These are phyloP conservation scores for Eupsilia transversa DNA, from an alignment of 2,888 invertebrate species.

Conservation along the genomic window DNA sequence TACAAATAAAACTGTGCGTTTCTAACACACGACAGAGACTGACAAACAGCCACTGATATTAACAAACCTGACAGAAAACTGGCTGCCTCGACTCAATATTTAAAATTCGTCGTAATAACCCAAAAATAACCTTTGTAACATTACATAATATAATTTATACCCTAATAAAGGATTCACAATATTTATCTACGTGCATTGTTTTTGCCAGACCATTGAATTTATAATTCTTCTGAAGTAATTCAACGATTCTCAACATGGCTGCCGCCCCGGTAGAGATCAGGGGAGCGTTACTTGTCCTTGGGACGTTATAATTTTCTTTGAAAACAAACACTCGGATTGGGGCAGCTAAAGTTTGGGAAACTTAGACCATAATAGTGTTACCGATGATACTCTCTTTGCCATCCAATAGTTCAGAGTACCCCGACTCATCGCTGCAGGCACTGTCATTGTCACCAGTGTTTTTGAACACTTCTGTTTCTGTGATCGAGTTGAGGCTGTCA, in stretches of 20 bases:
- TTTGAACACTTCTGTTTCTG: conserved; percentile 88
- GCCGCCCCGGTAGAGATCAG: conserved; percentile 49
- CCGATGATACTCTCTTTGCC: conserved; percentile 88
- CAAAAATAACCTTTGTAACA: conserved; percentile 52
- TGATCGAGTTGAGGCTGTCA: conserved; percentile 84
- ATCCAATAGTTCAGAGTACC: conserved; percentile 95
- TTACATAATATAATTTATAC: conserved; percentile 59
- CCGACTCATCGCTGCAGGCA: conserved; percentile 97
- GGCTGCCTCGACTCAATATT: conserved; percentile 31
- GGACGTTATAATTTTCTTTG: conserved; percentile 53
- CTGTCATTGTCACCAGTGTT: conserved; percentile 93
- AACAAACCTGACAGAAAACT: conserved; percentile 32
- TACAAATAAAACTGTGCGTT: conserved; percentile 67
- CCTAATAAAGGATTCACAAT: conserved; percentile 63
- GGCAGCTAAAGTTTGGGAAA: conserved; percentile 38
- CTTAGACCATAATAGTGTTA: conserved; percentile 88
- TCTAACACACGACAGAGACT: conserved; percentile 39
- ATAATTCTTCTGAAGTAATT: conserved; percentile 51
- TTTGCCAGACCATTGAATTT: conserved; percentile 63
- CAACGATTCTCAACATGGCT: conserved; percentile 58
- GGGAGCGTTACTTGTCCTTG: conserved; percentile 55
- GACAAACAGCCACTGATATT: conserved; percentile 31
- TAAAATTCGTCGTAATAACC: conserved; percentile 47
- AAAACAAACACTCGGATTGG: conserved; percentile 55
- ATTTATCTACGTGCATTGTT: conserved; percentile 71